phyloP scores from a whole-genome alignment of 2,888 invertebrate species.

The Ophraella communa region DNA sequence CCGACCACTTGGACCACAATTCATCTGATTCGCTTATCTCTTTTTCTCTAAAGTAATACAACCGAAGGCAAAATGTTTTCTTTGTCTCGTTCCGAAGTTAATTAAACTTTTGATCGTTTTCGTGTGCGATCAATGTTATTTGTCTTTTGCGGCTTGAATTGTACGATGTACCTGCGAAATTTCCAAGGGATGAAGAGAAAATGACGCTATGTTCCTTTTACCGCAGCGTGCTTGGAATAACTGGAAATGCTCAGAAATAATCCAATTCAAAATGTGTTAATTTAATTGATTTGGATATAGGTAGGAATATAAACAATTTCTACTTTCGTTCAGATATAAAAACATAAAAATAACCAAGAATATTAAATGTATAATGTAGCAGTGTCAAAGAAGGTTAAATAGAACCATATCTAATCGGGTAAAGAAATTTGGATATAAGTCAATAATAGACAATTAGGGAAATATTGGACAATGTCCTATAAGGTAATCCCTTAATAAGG shows the following conservation, averaged over 20 bases:
- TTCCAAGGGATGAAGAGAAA: conserved; percentile 1
- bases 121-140: conserved; percentile 50
- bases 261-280: neutral
- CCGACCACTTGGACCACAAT: conserved; percentile 56
- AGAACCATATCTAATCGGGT: no score
- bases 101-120: conserved; percentile 58
- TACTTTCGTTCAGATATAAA: no score
- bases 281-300: neutral
- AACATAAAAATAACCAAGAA: no score
- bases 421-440: no score
- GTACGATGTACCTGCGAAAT: conserved; percentile 32
- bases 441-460: no score
- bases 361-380: no score
- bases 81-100: conserved; percentile 51
- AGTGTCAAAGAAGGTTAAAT: no score
- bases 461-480: no score
- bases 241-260: neutral
- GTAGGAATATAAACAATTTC: no score
- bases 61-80: conserved; percentile 37
- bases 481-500: no score
- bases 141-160: conserved; percentile 48
- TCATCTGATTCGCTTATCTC: conserved; percentile 56
- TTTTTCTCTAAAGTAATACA: conserved; percentile 44
- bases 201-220: conserved; percentile 17
- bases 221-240: conserved; percentile 10